Base-by-base conservation (phyloP, 2,113 vertebrate species). In the Pionites leucogaster region DNA sequence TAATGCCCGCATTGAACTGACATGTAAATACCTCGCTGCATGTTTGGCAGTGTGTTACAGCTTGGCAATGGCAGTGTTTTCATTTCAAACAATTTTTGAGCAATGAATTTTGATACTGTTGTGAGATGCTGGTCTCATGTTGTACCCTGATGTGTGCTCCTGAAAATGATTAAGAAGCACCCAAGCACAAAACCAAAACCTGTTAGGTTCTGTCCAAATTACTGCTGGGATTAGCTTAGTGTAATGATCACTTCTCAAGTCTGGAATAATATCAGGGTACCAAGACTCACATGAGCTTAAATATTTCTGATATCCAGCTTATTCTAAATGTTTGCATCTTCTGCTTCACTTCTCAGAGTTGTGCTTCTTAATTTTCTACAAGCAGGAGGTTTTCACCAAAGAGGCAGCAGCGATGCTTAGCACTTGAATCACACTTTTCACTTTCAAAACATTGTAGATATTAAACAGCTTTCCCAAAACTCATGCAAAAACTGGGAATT, bases 161-260 rank as follows among this genome's bases (percentile, higher is more conserved):
- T 67, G 46, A 93, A 92, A 95, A 83, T 67, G 0, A 83, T 78
- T 74, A 92, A 91, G 76, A 78, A 75, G 60, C 76, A 52, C 13
- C 69, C 77, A 84, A 84, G 64, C 77, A 90, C 50, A 92, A 68
- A 91, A 87, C 78, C 63, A 81, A 92, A 95, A 79, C 35, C 91
- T 87, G 33, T 46, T 78, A n/a, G 25, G 24, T 72, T 91, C 74
- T 65, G 8, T 88, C 52, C 52, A 80, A 62, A 79, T 75, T 75
- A 72, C n/a, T 91, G 25, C 60, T 71, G 72, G 42, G 50, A 44
- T 93, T 81, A 93, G 13, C 55, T 19, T 83, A 39, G 44, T 46
- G 46, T 41, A 88, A 22, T 84, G 80, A 82, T 91, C 72, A 41
- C 23, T 79, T 92, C 65, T 85, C 50, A 92, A 47, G 47, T 47